phyloP scores from a whole-genome alignment of 1,140 invertebrate species.

The Pseudobourletiella spinata region DNA sequence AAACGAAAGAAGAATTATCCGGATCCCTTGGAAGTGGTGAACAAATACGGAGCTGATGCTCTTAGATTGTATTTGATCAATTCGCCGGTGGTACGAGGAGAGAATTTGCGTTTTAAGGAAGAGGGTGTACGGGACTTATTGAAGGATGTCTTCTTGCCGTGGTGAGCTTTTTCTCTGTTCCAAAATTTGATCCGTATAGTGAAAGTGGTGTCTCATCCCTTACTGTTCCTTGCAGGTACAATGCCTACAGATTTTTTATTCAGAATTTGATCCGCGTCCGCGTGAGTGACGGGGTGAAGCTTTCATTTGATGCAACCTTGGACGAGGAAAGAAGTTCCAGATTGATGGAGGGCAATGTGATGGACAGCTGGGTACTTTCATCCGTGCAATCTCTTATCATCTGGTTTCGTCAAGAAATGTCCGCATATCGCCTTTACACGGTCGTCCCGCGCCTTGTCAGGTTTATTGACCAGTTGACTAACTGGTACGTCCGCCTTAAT shows the following conservation, averaged over 20 bases:
- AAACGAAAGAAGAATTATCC: constrained; percentile 99
- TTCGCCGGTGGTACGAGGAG: constrained; percentile 94
- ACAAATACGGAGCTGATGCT: constrained; percentile 95
- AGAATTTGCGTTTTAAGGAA: constrained; percentile 94
- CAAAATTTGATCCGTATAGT: no score
- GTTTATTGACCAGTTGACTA: constrained; percentile 95
- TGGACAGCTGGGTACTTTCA: constrained; percentile 96
- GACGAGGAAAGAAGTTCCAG: constrained; percentile 48
- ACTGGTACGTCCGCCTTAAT: constrained; percentile 98
- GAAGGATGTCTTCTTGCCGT: constrained; percentile 96
- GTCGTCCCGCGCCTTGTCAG: constrained; percentile 88
- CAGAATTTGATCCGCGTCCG: constrained; percentile 64
- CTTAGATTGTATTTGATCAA: constrained; percentile 93
- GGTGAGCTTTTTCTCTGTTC: constrained; percentile 47
- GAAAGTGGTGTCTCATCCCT: no score
- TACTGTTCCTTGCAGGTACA: constrained; percentile 51
- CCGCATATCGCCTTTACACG: constrained; percentile 85
- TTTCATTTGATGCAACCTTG: constrained; percentile 36
- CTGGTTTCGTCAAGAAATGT: constrained; percentile 89
- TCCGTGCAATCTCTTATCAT: constrained; percentile 86
- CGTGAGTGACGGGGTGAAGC: constrained; percentile 14
- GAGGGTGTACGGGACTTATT: constrained; percentile 92
- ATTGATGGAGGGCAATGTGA: constrained; percentile 61
- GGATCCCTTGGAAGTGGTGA: constrained; percentile 81
- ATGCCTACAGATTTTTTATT: constrained; percentile 91